Conservation (phyloP, 1,140 invertebrate genomes). For the Varroa destructor region DNA sequence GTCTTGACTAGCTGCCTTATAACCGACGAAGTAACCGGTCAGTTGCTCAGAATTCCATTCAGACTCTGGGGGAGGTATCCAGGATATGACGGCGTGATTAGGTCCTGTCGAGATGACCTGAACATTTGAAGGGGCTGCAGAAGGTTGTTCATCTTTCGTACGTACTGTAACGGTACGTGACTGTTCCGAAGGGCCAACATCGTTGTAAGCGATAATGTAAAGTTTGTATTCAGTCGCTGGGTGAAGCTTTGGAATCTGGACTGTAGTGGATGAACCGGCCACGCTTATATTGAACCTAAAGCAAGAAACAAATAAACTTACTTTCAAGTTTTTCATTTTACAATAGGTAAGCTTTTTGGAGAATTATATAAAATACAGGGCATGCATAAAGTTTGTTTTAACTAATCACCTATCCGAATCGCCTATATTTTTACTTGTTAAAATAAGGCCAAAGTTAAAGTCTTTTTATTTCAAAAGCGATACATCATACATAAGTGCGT, state of each 20-base stretch:
- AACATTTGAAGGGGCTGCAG: conserved; percentile 2
- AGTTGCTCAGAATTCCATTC: conserved; percentile 14
- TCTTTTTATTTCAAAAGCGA: too few relatives aligned
- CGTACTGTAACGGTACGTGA: conserved; percentile 12
- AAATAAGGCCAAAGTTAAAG: too few relatives aligned
- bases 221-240: conserved; percentile 13
- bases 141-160: conserved; percentile 20
- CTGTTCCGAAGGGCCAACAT: conserved; percentile 12
- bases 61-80: conserved; percentile 8
- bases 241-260: conserved; percentile 22
- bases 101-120: conserved; percentile 19
- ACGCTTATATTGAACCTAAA: conserved; percentile 23
- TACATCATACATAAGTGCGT: too few relatives aligned
- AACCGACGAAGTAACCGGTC: conserved; percentile 26
- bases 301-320: not conserved
- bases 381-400: too few relatives aligned
- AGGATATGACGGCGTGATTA: conserved; percentile 16
- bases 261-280: conserved; percentile 20
- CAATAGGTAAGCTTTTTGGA: too few relatives aligned
- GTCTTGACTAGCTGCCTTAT: conserved; percentile 24
- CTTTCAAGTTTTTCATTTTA: too few relatives aligned
- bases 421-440: too few relatives aligned
- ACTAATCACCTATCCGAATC: too few relatives aligned
- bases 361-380: too few relatives aligned
- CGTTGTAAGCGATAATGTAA: conserved; percentile 21